Base-by-base conservation (phyloP, 1,140 invertebrate species). In the Diabrotica undecimpunctata region DNA sequence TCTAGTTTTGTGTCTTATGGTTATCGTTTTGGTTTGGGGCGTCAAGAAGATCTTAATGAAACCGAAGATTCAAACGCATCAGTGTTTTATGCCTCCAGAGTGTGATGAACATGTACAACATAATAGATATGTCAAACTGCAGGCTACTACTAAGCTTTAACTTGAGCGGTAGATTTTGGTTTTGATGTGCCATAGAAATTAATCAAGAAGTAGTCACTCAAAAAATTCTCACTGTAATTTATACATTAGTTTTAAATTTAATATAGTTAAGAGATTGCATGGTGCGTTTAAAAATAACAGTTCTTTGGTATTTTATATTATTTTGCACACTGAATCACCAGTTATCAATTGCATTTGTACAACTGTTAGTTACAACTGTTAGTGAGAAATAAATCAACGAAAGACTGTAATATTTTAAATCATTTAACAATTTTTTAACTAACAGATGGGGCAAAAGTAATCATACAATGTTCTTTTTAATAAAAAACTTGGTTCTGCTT, bases 111-210 rank as follows among this genome's bases (percentile, higher is more conserved):
- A 78, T 74, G 61, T 82, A 75, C 78, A 81, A 58, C 79, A 81
- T 70, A 81, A 83, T 14, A 81, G 81, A 75, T 86, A 86, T 66
- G 83, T 86, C 5, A 86, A 86, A 80, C 72, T 86, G 61, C 85
- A 85, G 65, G 85, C 84, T 7, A 86, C 85, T 25, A 86, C 85
- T 36, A 85, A 85, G 76, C 62, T 71, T 50, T 70, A 60, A 61
- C n/a, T 46, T 46, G 35, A 8, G 36, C 7, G 25, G 2, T 37
- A 13, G 54, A 53, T 52, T 37, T 61, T 60, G 11, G 54, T 12
- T 58, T 5, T 9, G 46, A 37, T 38, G 64, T 65, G 64, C 64
- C 64, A 65, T 65, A 65, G 7, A n/a, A 37, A 38, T 64, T 56
- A 12, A 12, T 13, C 38, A 25, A 10, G 46, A 53, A 53, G 11